Evolutionary conservation across 2,113 vertebrate genomes (phyloP).

Genomic region (Grallaria varia): DNA sequence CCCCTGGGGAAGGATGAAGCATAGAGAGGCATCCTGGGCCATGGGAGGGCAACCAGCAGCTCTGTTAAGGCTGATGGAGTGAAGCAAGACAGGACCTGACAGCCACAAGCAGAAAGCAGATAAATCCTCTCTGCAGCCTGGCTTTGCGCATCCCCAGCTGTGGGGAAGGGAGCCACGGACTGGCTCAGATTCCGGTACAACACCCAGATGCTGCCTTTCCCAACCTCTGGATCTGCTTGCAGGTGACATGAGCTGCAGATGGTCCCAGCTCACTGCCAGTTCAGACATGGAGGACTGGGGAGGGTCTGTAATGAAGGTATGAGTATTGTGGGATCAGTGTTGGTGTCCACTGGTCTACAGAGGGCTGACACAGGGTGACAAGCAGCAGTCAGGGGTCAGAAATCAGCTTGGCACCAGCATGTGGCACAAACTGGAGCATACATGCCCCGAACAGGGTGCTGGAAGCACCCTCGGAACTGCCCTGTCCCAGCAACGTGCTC

Average conservation of each 20-base stretch:
- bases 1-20: neutral
- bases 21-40: neutral
- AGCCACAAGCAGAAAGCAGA: neutral
- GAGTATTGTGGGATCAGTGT: neutral
- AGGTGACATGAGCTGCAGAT: neutral
- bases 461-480: fast-evolving
- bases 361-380: neutral
- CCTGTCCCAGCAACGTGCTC: neutral
- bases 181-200: fast-evolving
- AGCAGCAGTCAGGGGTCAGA: neutral
- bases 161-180: fast-evolving
- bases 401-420: neutral
- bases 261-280: neutral
- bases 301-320: neutral
- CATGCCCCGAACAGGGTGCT: fast-evolving
- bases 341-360: neutral
- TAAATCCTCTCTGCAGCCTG: neutral
- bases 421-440: neutral
- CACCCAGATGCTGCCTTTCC: neutral
- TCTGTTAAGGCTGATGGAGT: neutral
- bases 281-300: fast-evolving
- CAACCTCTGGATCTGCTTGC: neutral
- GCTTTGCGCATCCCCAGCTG: neutral
- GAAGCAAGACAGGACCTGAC: neutral
- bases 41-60: neutral